Conservation (phyloP, 1,140 invertebrate species). For the Drosophila pruinosa region DNA sequence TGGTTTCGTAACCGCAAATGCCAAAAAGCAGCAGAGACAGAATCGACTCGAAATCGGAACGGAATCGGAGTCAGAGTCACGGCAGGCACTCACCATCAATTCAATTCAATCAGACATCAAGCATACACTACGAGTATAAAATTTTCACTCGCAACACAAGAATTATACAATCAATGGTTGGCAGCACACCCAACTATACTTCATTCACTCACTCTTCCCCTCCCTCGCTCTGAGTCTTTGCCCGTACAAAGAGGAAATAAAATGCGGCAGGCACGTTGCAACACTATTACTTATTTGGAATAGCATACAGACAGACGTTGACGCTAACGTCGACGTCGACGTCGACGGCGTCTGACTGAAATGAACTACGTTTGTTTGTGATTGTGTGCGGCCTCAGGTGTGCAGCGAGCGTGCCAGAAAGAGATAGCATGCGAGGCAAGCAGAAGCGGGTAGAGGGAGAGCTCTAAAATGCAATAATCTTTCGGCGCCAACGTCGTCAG, state of each 20-base stretch:
- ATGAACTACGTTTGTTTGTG: slow-evolving; percentile 80
- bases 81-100: slow-evolving; percentile 68
- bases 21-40: slow-evolving; percentile 56
- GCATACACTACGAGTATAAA: slow-evolving; percentile 60
- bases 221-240: slow-evolving; percentile 2
- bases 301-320: slow-evolving; percentile 61
- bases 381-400: slow-evolving; percentile 48
- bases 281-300: slow-evolving; percentile 80
- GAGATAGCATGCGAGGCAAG: background rate
- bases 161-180: slow-evolving; percentile 77
- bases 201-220: background rate
- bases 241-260: slow-evolving; percentile 64
- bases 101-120: slow-evolving; percentile 81
- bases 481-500: slow-evolving; percentile 79
- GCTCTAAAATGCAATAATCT: slow-evolving; percentile 79
- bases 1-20: slow-evolving; percentile 82
- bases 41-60: slow-evolving; percentile 19
- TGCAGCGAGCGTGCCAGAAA: slow-evolving; percentile 4
- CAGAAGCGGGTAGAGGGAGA: background rate
- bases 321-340: slow-evolving; percentile 37
- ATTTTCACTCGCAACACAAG: slow-evolving; percentile 73
- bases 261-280: slow-evolving; percentile 80
- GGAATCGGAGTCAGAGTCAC: slow-evolving; percentile 28
- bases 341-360: slow-evolving; percentile 60
- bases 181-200: slow-evolving; percentile 6